A percentile compares a stretch with the other conserved stretches of the same genome.
Conservation (phyloP, 2,888 invertebrate species). For the Chrysina gloriosa region DNA sequence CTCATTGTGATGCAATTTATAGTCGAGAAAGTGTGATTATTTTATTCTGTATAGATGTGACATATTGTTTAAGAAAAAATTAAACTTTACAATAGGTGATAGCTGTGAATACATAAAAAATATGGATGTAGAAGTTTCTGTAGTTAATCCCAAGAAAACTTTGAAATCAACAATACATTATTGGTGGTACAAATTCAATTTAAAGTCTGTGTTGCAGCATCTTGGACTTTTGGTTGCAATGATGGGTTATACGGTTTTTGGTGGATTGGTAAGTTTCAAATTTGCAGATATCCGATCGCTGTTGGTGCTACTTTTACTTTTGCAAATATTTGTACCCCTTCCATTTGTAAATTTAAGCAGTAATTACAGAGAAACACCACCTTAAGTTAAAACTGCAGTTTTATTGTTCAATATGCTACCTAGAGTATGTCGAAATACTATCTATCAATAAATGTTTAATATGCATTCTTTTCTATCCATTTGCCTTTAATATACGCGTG, state of each 20-base stretch:
- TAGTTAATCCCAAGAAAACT: conserved; percentile 51
- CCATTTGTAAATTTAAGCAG: neutral
- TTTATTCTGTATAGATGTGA: neutral
- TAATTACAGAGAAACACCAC: too few species aligned
- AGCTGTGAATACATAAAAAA: conserved; percentile 8
- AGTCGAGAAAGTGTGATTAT: neutral
- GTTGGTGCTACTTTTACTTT: neutral
- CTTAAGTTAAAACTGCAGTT: neutral
- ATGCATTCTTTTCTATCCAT: too few species aligned
- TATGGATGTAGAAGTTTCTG: conserved; percentile 55
- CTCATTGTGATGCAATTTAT: conserved; percentile 10
- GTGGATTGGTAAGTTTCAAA: conserved; percentile 75
- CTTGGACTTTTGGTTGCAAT: conserved; percentile 80
- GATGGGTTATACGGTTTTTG: conserved; percentile 82
- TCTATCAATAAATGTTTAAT: too few species aligned
- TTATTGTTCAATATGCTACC: too few species aligned
- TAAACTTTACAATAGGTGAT: neutral
- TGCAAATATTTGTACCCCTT: neutral
- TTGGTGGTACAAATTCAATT: conserved; percentile 70
- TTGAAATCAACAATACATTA: conserved; percentile 39
- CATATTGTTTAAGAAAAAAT: neutral
- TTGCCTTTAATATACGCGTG: too few species aligned
- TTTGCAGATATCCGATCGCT: neutral
- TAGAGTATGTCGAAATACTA: too few species aligned
- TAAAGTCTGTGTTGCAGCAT: conserved; percentile 78